A percentile compares a stretch with the other conserved stretches of the same genome.
Conservation (phyloP, 2,888 invertebrate genomes). For the Dynastes grantii region DNA sequence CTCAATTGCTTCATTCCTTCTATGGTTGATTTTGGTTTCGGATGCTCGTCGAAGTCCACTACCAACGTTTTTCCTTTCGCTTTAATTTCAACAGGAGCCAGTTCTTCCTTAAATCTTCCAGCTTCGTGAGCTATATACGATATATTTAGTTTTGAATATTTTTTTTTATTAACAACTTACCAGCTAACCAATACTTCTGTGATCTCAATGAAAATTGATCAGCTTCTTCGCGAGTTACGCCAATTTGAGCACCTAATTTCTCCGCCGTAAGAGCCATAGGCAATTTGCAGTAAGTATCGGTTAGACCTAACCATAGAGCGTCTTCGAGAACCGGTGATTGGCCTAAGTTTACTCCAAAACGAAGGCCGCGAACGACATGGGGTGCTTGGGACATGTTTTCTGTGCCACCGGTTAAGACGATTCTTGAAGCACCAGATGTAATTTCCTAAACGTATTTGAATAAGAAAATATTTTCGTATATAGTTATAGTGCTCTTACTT, state of each 20-base stretch:
- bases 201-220: conserved; percentile 90
- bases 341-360: conserved; percentile 93
- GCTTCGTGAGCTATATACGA: conserved; percentile 82
- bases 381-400: conserved; percentile 98
- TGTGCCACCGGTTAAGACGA: conserved; percentile 92
- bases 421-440: conserved; percentile 84
- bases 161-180: conserved; percentile 68
- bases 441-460: conserved; percentile 80
- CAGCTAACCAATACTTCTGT: conserved; percentile 90
- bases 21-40: conserved; percentile 88
- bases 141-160: conserved; percentile 4
- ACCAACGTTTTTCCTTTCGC: conserved; percentile 87
- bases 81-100: conserved; percentile 88
- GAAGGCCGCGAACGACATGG: conserved; percentile 85
- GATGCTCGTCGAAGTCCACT: conserved; percentile 93
- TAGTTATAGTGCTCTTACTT: no score
- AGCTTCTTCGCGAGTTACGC: conserved; percentile 85
- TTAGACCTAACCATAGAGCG: conserved; percentile 89
- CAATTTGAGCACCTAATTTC: conserved; percentile 90
- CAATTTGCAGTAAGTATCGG: conserved; percentile 90
- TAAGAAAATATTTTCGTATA: not conserved
- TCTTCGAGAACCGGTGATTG: conserved; percentile 87
- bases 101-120: conserved; percentile 92
- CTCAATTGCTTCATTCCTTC: conserved; percentile 90
- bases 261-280: conserved; percentile 98